A percentile compares a stretch with the other conserved stretches of the same genome.
Conservation (phyloP, 1,140 invertebrate genomes). For the Parasteatoda tepidariorum region DNA sequence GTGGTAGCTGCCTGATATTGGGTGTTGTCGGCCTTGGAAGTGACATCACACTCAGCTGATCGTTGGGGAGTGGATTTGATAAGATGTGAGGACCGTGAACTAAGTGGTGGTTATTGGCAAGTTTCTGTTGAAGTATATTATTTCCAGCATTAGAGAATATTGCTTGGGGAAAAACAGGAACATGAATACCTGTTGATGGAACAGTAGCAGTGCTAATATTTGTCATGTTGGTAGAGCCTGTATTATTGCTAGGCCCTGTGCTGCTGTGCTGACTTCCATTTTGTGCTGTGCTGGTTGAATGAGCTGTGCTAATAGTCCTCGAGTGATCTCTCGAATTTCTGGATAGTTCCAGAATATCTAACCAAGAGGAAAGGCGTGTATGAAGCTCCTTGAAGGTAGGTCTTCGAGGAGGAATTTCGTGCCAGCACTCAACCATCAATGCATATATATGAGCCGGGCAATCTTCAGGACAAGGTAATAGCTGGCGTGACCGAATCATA, state of each 20-base stretch:
- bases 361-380: constrained; percentile 79
- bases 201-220: constrained; percentile 17
- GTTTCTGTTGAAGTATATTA: constrained; percentile 36
- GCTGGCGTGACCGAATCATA: constrained; percentile 91
- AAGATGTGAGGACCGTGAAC: constrained; percentile 41
- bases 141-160: constrained; percentile 32
- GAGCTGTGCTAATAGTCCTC: constrained; percentile 31
- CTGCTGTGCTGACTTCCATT: constrained; percentile 72
- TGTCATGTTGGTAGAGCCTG: constrained; percentile 70
- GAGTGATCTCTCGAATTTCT: neutral
- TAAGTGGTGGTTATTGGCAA: constrained; percentile 45
- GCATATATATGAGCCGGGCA: constrained; percentile 91
- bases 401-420: constrained; percentile 87
- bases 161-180: constrained; percentile 55
- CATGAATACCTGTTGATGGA: constrained; percentile 44
- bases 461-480: constrained; percentile 89
- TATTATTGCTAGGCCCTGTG: constrained; percentile 73
- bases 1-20: constrained; percentile 25
- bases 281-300: constrained; percentile 66
- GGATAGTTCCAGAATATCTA: constrained; percentile 52
- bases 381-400: constrained; percentile 83
- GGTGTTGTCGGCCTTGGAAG: constrained; percentile 39
- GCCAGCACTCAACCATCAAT: constrained; percentile 98
- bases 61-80: constrained; percentile 50
- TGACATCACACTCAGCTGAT: constrained; percentile 48